Conservation (phyloP, 2,888 invertebrate species). For the Hoplodrina ambigua region DNA sequence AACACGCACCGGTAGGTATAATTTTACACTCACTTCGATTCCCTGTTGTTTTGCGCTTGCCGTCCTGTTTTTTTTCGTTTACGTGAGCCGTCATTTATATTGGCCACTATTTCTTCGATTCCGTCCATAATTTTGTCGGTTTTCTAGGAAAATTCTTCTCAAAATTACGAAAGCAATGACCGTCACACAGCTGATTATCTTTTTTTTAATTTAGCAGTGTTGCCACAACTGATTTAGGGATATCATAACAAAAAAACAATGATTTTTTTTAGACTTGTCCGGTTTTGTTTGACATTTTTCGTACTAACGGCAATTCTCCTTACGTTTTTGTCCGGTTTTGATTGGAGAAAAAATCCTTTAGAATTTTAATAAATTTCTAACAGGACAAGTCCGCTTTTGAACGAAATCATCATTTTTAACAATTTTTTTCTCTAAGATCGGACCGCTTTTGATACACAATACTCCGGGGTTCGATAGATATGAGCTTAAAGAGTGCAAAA, state of each 20-base stretch:
- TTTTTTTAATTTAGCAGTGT: background rate
- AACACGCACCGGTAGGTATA: constrained; percentile 20
- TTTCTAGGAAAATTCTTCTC: constrained; percentile 17
- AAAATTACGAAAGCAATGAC: constrained; percentile 18
- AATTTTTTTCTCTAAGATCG: constrained; percentile 20
- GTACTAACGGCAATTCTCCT: constrained; percentile 14
- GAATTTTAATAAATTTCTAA: constrained; percentile 23
- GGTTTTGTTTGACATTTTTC: constrained; percentile 6
- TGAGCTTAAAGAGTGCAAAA: constrained; percentile 5
- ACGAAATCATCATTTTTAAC: constrained; percentile 18
- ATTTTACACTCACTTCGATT: constrained; percentile 27
- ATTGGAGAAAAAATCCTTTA: constrained; percentile 24
- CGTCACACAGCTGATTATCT: constrained; percentile 1
- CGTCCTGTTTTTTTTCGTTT: constrained; percentile 4
- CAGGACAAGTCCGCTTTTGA: constrained; percentile 31
- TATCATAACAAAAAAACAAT: constrained; percentile 17
- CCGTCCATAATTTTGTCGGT: constrained; percentile 20
- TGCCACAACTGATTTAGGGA: background rate
- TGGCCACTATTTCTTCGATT: constrained; percentile 21
- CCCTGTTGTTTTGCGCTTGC: constrained; percentile 9
- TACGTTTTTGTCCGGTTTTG: constrained; percentile 22
- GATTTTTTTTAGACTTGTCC: constrained; percentile 19
- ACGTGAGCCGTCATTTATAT: constrained; percentile 20
- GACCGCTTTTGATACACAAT: constrained; percentile 9
- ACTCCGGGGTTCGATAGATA: constrained; percentile 5